Evolutionary conservation across 2,113 vertebrate genomes (phyloP).

Genomic region (Calyptommatus sinebrachiatus): DNA sequence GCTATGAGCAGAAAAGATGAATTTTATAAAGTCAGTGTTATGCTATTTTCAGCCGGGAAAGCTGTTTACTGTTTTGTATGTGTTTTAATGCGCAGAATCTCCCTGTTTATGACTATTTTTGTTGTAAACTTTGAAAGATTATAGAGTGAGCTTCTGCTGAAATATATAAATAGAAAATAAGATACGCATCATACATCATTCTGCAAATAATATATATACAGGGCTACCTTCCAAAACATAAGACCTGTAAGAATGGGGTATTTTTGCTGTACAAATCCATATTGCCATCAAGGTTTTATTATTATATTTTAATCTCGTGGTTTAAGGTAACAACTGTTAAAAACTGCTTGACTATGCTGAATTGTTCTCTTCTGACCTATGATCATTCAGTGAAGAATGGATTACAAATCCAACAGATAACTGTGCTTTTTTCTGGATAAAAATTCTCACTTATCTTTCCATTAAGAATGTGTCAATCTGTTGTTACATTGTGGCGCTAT

Average conservation of each 20-base stretch:
- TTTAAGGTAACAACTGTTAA: neutral
- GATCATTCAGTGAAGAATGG: too few species aligned
- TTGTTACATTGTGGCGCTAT: too few species aligned
- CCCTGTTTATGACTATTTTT: conserved; percentile 14
- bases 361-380: too few species aligned
- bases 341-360: too few species aligned
- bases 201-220: neutral
- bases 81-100: neutral
- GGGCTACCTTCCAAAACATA: neutral
- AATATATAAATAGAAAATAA: neutral
- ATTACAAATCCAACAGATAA: too few species aligned
- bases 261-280: conserved; percentile 5
- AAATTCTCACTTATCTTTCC: too few species aligned
- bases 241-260: neutral
- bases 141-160: neutral
- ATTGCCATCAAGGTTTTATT: neutral
- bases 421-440: too few species aligned
- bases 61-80: neutral
- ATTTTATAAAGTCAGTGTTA: conserved; percentile 25
- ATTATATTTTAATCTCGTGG: neutral
- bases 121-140: conserved; percentile 10
- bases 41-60: conserved; percentile 21
- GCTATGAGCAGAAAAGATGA: conserved; percentile 15
- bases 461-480: too few species aligned
- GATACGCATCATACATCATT: conserved; percentile 3